Base-by-base conservation (phyloP, 64 coral and sea anemone genomes). In the Montipora efflorescens region DNA sequence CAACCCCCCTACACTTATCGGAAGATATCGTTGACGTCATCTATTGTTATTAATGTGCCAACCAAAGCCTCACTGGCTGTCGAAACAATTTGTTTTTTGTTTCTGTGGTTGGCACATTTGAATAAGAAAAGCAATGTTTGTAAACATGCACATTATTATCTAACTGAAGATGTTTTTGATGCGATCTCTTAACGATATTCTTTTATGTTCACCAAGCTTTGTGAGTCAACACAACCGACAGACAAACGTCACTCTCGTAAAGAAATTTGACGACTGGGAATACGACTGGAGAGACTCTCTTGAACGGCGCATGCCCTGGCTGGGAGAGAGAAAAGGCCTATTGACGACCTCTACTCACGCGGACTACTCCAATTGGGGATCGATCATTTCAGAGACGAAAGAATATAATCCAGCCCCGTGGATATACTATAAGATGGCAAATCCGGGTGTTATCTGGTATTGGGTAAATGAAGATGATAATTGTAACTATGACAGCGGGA, bases 361-460 rank as follows among this genome's bases (percentile, higher is more conserved):
- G 5, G 62, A 90, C 45, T 85, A 90, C 48, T 77, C 48, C 28
- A 80, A 90, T 15, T 95, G 72, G 68, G 93, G 93, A 11, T 77
- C 93, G 16, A 79, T 95, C 59, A 87, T 95, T 70, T 82, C 47
- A 16, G 88, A 59, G 10, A 49, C 67, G 15, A 72, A 5, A 55
- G 44, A 10, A 8, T 77, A 86, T 18, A 77, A 86, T 48, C 93
- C 93, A 14, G 93, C 93, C 10, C 68, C 55, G 8, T 95, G 93
- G 93, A 95, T 95, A 2, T 62, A 78, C 22, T 47, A 23, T 51
- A 14, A 4, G 5, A 95, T 95, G 93, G 15, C 74, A 14, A 95
- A 90, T 51, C 93, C 93, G 44, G 93, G 93, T 9, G 46, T 70
- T 2, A 95, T 95, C 12, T 95, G 93, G 93, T 95, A 95, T 75